These are phyloP conservation scores for Oligia strigilis DNA, from an alignment of 2,888 invertebrate genomes.

Conservation along the genomic window DNA sequence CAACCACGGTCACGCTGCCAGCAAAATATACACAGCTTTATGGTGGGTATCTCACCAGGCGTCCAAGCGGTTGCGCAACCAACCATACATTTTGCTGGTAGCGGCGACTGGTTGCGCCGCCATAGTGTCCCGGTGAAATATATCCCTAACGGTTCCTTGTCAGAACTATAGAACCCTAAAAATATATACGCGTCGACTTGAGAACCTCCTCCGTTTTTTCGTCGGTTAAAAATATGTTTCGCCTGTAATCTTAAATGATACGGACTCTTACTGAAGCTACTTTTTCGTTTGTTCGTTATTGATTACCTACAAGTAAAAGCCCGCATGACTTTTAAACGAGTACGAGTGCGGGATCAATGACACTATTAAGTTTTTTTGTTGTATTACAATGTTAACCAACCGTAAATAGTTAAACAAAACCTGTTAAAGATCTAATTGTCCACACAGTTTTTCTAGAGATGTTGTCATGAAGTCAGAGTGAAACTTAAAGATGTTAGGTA, in stretches of 20 bases:
- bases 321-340: conserved; percentile 65
- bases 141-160: too few species aligned
- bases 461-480: background rate
- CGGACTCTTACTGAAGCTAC: conserved; percentile 16
- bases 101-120: too few species aligned
- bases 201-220: too few species aligned
- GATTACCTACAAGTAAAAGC: conserved; percentile 61
- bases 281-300: conserved; percentile 54
- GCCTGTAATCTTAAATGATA: conserved; percentile 28
- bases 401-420: background rate
- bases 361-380: conserved; percentile 35
- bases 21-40: too few species aligned
- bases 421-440: background rate
- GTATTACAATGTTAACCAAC: background rate
- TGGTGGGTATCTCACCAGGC: too few species aligned
- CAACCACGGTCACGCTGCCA: too few species aligned
- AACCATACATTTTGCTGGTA: too few species aligned
- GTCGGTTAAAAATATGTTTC: conserved; percentile 19
- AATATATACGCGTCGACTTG: too few species aligned
- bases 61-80: too few species aligned
- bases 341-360: conserved; percentile 58
- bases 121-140: too few species aligned
- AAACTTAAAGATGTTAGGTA: background rate
- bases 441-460: background rate
- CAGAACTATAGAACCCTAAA: too few species aligned